Conservation (phyloP, 2,797 vertebrate species). For the Enteromius anoplus region DNA sequence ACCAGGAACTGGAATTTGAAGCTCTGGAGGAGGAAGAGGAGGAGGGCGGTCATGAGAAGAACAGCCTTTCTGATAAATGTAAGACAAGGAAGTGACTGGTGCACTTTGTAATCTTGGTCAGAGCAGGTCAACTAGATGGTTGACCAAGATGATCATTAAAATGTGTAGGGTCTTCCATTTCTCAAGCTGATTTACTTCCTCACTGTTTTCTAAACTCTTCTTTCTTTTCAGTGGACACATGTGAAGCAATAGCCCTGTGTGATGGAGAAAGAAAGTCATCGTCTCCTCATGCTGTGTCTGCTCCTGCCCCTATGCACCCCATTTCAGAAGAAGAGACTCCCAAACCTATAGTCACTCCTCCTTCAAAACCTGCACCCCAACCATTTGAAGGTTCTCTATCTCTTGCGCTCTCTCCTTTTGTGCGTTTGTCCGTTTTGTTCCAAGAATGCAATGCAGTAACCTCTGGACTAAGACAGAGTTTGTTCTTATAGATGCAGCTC, state of each 20-base stretch:
- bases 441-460: background rate
- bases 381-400: constrained; percentile 69
- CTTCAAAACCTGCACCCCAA: constrained; percentile 67
- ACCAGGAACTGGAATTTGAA: constrained; percentile 86
- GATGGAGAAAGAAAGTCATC: constrained; percentile 66
- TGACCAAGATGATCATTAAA: background rate
- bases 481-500: constrained; percentile 33
- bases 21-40: constrained; percentile 86
- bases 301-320: constrained; percentile 61
- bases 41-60: constrained; percentile 60
- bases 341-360: constrained; percentile 13
- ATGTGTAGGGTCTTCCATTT: background rate
- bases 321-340: constrained; percentile 31
- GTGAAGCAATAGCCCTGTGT: constrained; percentile 11
- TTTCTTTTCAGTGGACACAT: constrained; percentile 61
- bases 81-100: constrained; percentile 22
- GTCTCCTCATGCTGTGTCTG: constrained; percentile 57
- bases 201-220: background rate
- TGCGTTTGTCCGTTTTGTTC: background rate
- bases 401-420: background rate
- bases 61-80: constrained; percentile 65
- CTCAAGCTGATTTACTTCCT: background rate
- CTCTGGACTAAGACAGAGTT: background rate
- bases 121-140: too few relatives aligned
- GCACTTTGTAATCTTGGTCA: too few relatives aligned